phyloP scores from a whole-genome alignment of 2,888 invertebrate species.

The Archaeoteleia sp. region DNA sequence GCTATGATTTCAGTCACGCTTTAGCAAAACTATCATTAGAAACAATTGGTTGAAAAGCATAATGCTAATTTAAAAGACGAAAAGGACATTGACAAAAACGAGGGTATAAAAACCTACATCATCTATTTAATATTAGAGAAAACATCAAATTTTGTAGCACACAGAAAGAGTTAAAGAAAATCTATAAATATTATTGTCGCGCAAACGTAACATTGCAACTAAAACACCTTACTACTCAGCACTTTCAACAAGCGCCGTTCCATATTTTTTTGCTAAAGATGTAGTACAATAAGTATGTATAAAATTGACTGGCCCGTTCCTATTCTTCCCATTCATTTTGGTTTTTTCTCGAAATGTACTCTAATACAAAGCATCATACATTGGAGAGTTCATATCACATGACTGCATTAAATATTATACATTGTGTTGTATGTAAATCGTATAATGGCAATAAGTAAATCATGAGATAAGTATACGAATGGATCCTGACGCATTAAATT shows the following conservation, averaged over 20 bases:
- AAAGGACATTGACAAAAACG: too few species aligned
- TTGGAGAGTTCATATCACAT: constrained; percentile 13
- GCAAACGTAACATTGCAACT: constrained; percentile 34
- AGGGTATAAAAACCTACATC: too few species aligned
- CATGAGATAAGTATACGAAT: constrained; percentile 5
- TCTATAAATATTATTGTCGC: constrained; percentile 42
- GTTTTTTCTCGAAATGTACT: constrained; percentile 44
- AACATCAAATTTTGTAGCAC: too few species aligned
- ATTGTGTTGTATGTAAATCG: not conserved
- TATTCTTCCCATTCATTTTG: constrained; percentile 33
- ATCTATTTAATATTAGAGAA: too few species aligned
- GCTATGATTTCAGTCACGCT: too few species aligned
- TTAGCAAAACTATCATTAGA: too few species aligned
- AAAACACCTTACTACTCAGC: constrained; percentile 32
- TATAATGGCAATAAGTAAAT: constrained; percentile 16
- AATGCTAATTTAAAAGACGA: too few species aligned
- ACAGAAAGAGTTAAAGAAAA: too few species aligned
- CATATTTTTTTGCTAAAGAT: constrained; percentile 40
- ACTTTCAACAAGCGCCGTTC: constrained; percentile 27
- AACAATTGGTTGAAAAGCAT: too few species aligned
- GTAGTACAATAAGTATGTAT: constrained; percentile 44
- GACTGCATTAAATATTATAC: constrained; percentile 18
- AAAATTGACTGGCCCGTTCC: constrained; percentile 48
- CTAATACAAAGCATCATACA: constrained; percentile 39
- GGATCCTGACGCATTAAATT: constrained; percentile 7